Evolutionary conservation across 2,113 vertebrate species (phyloP), one percentile per base, ranked within the genome.

Genomic region (Morphnarchus princeps): DNA sequence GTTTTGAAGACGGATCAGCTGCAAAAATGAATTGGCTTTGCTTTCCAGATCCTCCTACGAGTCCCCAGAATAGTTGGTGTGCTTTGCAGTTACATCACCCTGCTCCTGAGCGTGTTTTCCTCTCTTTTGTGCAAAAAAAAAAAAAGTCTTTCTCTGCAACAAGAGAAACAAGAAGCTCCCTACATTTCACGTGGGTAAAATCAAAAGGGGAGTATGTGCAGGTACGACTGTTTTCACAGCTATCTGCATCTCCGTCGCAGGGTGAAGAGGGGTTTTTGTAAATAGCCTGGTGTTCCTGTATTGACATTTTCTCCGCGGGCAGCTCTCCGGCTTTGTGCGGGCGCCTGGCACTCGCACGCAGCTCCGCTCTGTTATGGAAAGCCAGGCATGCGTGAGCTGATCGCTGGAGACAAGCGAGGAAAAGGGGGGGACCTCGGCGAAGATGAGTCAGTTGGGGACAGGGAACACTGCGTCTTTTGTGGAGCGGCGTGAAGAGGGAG

Each of bases 351-450:
- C 93, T 89, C 29, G 50, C 92, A 89, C 91, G 91, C 81, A 93
- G 92, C 86, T 63, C 94, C 3, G 29, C 74, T 93, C 91, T 96
- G 93, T 96, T 95, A 58, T 95, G 94, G 90, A 96, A 83, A 95
- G 87, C 47, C 95, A 97, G 94, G 95, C 97, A 97, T 96, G 97
- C 95, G 18, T 97, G 96, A 94, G 74, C 93, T 97, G 95, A 97
- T 97, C 21, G 67, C 93, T 91, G 85, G 74, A 96, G 97, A 96
- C 96, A 97, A 77, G 93, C 6, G 8, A 91, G 93, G 91, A 84
- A 82, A 84, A 82, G 73, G 95, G 96, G 94, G 72, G 94, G 72
- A 95, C 67, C 67, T 91, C 19, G 17, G 87, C 0, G 8, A 96
- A 93, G 96, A 96, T 3, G 87, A 97, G 95, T 97, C 97, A 97